A percentile compares a stretch with the other conserved stretches of the same genome.
These are phyloP conservation scores for Samia ricini DNA, from an alignment of 1,140 invertebrate species.

Conservation along the genomic window DNA sequence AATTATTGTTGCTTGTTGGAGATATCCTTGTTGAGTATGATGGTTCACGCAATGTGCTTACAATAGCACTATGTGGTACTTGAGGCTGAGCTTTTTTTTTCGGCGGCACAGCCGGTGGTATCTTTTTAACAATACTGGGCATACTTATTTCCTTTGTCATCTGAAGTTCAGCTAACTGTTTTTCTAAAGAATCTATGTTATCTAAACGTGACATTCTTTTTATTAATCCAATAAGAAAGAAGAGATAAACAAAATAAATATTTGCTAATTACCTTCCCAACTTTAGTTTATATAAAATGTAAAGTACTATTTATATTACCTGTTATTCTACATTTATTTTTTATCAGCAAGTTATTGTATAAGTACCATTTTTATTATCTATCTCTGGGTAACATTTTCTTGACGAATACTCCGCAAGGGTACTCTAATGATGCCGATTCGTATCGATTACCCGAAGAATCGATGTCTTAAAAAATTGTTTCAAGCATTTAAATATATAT, in stretches of 20 bases:
- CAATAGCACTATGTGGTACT: slow-evolving; percentile 76
- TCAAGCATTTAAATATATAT: no score
- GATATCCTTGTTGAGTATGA: slow-evolving; percentile 66
- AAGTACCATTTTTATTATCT: no score
- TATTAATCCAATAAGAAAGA: slow-evolving; percentile 16
- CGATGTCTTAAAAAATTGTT: no score
- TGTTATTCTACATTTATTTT: no score
- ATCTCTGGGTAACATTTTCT: no score
- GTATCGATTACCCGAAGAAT: no score
- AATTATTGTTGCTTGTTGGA: slow-evolving; percentile 32
- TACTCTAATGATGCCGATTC: no score
- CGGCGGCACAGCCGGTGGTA: slow-evolving; percentile 86
- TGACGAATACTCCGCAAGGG: no score
- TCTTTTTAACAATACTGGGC: slow-evolving; percentile 78
- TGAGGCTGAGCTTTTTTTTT: slow-evolving; percentile 87
- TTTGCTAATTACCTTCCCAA: not conserved
- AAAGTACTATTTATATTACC: no score
- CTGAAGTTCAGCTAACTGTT: slow-evolving; percentile 78
- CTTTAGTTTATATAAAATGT: not conserved
- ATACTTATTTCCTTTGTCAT: slow-evolving; percentile 61
- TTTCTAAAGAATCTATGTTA: slow-evolving; percentile 78
- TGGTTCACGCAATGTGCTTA: slow-evolving; percentile 59
- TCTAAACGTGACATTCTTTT: slow-evolving; percentile 58
- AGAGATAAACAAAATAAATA: not conserved
- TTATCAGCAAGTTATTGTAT: no score